Evolutionary conservation across 2,113 vertebrate genomes (phyloP), one percentile per base, ranked within the genome.

Genomic region (Corythornis vintsioides): DNA sequence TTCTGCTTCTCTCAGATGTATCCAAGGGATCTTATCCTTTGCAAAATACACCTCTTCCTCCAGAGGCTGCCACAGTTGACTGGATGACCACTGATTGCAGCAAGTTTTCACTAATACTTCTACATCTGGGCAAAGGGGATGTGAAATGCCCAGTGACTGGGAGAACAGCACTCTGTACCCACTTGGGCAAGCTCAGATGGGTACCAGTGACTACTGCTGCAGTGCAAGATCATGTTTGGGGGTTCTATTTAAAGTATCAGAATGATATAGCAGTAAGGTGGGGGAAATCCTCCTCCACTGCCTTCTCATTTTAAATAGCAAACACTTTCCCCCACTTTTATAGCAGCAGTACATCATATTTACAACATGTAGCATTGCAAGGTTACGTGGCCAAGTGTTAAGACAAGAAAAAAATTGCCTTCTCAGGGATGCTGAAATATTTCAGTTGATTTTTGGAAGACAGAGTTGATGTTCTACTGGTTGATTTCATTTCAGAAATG

Each of bases 401-500:
- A 94, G 77, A 86, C 86, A 87, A 91, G 56, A 79, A 87, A 88
- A 82, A 82, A 91, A 85, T 76, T 88, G 78, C 71, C 64, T 95
- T 96, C 82, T 43, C 76, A 84, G 77, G 53, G 91, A 64, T 91
- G 67, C 74, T 89, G 53, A 40, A 8, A 90, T 95, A 92, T 86
- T 94, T 93, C 89, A 86, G 86, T 50, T 93, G 74, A 18, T 33
- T 71, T 92, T 88, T 89, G 55, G 83, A 92, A 90, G 91, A 26
- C 45, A 57, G 72, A 3, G 0, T 29, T 80, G 91, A 83, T 80
- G 65, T 60, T 89, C 91, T 56, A 2, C 88, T 73, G 80, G 56
- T 52, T 90, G 88, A 78, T 91, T 95, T 94, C 45, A 85, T 95
- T 95, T 92, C 85, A 69, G 80, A 56, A 92, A 81, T 63, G 71